Evolutionary conservation across 92 coral and sea anemone species (phyloP).

Genomic region (Ricordea florida): DNA sequence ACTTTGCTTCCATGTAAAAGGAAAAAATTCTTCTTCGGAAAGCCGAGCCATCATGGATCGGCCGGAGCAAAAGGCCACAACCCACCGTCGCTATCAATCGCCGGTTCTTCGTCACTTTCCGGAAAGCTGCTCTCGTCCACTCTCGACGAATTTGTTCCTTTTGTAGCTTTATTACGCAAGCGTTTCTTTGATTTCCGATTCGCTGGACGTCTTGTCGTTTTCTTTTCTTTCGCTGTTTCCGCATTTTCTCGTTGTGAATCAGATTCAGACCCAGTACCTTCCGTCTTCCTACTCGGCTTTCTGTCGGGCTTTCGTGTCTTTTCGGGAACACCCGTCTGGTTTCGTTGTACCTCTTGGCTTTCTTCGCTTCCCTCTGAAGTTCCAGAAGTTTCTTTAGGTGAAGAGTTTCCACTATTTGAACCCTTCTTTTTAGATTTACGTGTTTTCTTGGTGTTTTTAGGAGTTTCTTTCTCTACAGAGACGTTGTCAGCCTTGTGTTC

Average conservation of each 20-base stretch:
- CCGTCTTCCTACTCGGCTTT: no score
- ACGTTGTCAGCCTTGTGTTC: background rate
- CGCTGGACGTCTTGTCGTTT: background rate
- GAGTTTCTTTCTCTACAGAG: background rate
- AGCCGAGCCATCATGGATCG: no score
- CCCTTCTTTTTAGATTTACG: background rate
- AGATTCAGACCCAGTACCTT: no score
- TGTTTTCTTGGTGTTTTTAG: constrained; percentile 3
- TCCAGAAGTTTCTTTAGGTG: background rate
- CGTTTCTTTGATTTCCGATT: background rate
- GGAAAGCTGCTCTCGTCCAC: background rate
- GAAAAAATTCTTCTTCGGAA: no score
- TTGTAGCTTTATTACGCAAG: background rate
- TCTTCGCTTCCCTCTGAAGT: background rate
- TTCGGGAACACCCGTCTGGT: background rate
- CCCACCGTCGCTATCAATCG: no score
- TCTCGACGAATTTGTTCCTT: background rate
- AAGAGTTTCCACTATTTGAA: background rate
- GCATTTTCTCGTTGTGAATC: no score
- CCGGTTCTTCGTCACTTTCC: background rate
- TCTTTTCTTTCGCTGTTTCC: no score
- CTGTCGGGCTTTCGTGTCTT: background rate
- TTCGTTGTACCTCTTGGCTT: background rate
- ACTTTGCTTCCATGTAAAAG: no score
- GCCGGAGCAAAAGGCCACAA: no score